These are phyloP conservation scores for Aphidius colemani DNA, from an alignment of 2,888 invertebrate genomes.

Conservation along the genomic window DNA sequence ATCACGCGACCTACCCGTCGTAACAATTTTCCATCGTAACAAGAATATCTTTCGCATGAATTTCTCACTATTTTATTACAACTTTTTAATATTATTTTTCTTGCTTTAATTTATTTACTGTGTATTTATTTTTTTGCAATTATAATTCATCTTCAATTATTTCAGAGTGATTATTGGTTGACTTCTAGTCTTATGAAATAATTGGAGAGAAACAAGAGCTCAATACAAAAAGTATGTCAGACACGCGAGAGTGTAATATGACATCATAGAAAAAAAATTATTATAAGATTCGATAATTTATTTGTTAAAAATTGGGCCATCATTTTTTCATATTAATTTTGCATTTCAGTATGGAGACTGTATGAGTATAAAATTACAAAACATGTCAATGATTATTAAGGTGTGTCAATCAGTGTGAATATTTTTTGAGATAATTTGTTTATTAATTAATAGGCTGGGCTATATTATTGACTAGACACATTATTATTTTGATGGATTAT, in stretches of 20 bases:
- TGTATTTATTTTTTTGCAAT: conserved; percentile 16
- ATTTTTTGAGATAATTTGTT: no score
- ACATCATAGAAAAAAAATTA: not conserved
- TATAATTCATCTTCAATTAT: conserved; percentile 19
- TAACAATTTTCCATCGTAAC: conserved; percentile 27
- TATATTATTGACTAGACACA: conserved; percentile 12
- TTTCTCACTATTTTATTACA: conserved; percentile 14
- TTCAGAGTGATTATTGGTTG: conserved; percentile 19
- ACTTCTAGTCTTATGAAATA: conserved; percentile 19
- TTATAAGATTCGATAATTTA: not conserved
- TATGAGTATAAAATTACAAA: not conserved
- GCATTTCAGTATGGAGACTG: not conserved
- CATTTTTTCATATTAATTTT: not conserved
- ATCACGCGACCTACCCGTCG: conserved; percentile 29
- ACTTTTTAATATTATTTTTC: not conserved
- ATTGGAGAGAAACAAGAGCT: not conserved
- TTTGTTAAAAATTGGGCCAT: no score
- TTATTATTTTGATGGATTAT: not conserved
- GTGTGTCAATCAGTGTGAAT: conserved; percentile 16
- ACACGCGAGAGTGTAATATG: no score
- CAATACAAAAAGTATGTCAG: conserved; percentile 2
- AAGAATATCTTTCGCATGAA: conserved; percentile 1
- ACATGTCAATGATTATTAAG: conserved; percentile 15
- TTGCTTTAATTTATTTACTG: conserved; percentile 8
- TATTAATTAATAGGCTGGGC: no score